Base-by-base conservation (phyloP, 2,888 invertebrate species). In the Drosophila borealis region DNA sequence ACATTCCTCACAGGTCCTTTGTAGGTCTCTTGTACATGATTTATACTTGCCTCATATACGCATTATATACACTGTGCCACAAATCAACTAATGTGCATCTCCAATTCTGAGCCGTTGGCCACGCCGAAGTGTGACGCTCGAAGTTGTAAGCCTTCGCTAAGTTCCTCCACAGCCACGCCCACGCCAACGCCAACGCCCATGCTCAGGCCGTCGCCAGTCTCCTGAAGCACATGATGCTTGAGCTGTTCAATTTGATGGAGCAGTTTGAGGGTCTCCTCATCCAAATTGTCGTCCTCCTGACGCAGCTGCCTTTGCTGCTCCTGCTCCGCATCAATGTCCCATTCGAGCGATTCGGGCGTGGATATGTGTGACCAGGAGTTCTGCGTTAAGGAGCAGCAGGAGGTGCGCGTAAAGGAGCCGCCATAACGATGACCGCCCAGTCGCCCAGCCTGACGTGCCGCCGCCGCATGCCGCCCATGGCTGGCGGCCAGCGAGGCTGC, bases 301-400 rank as follows among this genome's bases (percentile, higher is more conserved):
- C 88, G 90, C 61, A 92, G 60, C 59, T 91, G 91, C 0, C 90
- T 88, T 56, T 92, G 91, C 60, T 92, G 91, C 37, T 86, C 87
- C 41, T 87, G 89, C 50, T 93, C 92, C 19, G 92, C 93, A 53
- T 94, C 94, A 3, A 94, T 93, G 88, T 95, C 95, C 95, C 95
- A 95, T 91, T 95, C 95, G 49, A 95, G 92, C 3, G 95, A 95
- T 84, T 95, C 94, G 5, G 94, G 95, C 9, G 95, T 95, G 1
- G 94, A 94, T 42, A 94, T 94, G 78, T 94, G 93, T 1, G 95
- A 95, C 94, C 94, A 94, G 70, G 93, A 94, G 10, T 93, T 91
- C 45, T 90, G 91, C 19, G 91, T 90, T 85, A 82, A 92, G 80
- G 85, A 93, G 88, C 88, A 93, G 89, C 92, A 92, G 81, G 86